Conservation (phyloP, 2,797 vertebrate genomes). For the Mormyrops boulengeri region DNA sequence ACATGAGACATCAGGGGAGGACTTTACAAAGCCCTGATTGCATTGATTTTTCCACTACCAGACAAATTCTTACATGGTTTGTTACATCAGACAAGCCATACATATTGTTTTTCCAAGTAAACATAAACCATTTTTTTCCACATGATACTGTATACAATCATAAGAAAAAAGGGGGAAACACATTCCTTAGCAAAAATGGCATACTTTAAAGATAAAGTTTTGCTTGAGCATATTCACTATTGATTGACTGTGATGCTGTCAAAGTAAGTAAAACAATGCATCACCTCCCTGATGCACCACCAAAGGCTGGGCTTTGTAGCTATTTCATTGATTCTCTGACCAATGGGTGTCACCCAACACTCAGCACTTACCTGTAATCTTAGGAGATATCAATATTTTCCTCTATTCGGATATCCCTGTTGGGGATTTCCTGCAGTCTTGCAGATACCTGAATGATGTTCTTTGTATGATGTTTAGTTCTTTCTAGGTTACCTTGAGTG, state of each 20-base stretch:
- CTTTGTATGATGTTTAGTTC: not conserved
- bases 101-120: slow-evolving; percentile 3
- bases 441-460: not conserved
- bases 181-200: not conserved
- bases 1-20: not conserved
- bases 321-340: slow-evolving; percentile 23
- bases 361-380: slow-evolving; percentile 42
- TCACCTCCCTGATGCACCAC: slow-evolving; percentile 27
- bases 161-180: not conserved
- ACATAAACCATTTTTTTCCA: not conserved
- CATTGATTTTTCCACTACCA: slow-evolving; percentile 23
- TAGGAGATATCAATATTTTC: slow-evolving; percentile 33
- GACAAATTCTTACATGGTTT: slow-evolving; percentile 26
- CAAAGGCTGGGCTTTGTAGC: slow-evolving; percentile 31
- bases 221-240: not conserved
- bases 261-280: slow-evolving; percentile 31
- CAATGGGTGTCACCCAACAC: slow-evolving; percentile 30
- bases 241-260: slow-evolving; percentile 16
- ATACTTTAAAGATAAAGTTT: not conserved
- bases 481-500: not conserved
- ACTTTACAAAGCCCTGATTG: not conserved
- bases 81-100: slow-evolving; percentile 25
- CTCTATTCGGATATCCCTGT: slow-evolving; percentile 26
- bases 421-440: not conserved
- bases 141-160: not conserved